Evolutionary conservation across 37 sponge, comb jelly and placozoan genomes (phyloP).

Genomic region (Diacarnus erythraeanus): DNA sequence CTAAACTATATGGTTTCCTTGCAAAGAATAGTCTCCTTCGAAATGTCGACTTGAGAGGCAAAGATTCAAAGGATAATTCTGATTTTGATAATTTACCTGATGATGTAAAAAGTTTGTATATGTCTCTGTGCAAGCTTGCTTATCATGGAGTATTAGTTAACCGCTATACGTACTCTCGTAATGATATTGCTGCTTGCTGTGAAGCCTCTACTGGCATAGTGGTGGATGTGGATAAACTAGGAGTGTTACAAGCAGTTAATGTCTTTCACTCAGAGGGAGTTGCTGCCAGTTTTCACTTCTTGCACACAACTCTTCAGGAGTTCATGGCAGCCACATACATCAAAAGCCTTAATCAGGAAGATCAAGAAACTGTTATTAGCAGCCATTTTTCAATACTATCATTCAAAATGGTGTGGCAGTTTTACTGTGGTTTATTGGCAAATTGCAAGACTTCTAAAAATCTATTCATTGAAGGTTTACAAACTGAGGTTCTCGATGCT

Average conservation of each 20-base stretch:
- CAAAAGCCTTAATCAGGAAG: neutral
- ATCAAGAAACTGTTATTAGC: neutral
- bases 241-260: neutral
- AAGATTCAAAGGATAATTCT: neutral
- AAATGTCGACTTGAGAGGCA: neutral
- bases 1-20: neutral
- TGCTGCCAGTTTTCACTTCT: neutral
- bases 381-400: neutral
- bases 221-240: neutral
- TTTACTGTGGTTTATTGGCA: neutral
- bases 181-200: neutral
- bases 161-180: neutral
- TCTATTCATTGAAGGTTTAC: neutral
- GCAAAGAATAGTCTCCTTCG: neutral
- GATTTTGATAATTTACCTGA: neutral
- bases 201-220: neutral
- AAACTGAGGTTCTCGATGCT: neutral
- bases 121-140: conserved; percentile 1
- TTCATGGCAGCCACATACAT: conserved; percentile 1
- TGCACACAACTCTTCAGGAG: conserved; percentile 11
- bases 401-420: conserved; percentile 14
- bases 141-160: neutral
- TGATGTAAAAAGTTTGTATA: neutral
- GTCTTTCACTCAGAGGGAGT: neutral
- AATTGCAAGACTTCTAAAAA: neutral